phyloP scores from a whole-genome alignment of 1,140 invertebrate species.

The Epicauta chinensis region DNA sequence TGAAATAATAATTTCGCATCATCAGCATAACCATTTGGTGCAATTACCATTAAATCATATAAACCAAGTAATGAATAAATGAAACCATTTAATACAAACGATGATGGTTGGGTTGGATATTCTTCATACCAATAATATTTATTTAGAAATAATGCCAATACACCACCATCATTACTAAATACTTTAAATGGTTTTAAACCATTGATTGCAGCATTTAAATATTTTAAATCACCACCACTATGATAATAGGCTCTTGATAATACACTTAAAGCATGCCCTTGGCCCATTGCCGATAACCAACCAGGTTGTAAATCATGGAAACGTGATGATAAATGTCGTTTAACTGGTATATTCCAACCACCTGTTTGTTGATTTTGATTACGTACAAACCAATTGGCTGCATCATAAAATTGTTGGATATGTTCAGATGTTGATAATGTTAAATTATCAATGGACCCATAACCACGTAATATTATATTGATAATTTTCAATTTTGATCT shows the following conservation, averaged over 20 bases:
- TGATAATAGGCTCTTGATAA: slow-evolving; percentile 82
- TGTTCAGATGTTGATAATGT: slow-evolving; percentile 78
- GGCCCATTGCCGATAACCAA: slow-evolving; percentile 95
- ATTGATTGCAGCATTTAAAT: slow-evolving; percentile 72
- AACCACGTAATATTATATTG: slow-evolving; percentile 64
- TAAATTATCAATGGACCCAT: slow-evolving; percentile 75
- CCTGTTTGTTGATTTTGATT: slow-evolving; percentile 76
- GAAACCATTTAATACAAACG: slow-evolving; percentile 97
- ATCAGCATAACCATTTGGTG: slow-evolving; percentile 50
- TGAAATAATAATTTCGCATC: slow-evolving; percentile 73
- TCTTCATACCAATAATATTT: slow-evolving; percentile 91
- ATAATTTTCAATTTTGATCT: slow-evolving; percentile 69
- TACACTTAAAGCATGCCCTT: slow-evolving; percentile 93
- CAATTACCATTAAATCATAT: slow-evolving; percentile 80
- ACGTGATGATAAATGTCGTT: slow-evolving; percentile 66
- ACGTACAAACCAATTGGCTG: slow-evolving; percentile 87
- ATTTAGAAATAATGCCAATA: slow-evolving; percentile 69
- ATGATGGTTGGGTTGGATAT: slow-evolving; percentile 91
- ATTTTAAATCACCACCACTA: slow-evolving; percentile 66
- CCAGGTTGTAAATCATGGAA: slow-evolving; percentile 51
- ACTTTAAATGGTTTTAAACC: slow-evolving; percentile 79
- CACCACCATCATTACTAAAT: slow-evolving; percentile 65
- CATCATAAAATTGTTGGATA: slow-evolving; percentile 83
- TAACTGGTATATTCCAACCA: slow-evolving; percentile 86
- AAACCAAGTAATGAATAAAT: slow-evolving; percentile 96